Evolutionary conservation across 2,797 vertebrate species (phyloP), one percentile per base, ranked within the genome.

Genomic region (Pagetopsis macropterus): DNA sequence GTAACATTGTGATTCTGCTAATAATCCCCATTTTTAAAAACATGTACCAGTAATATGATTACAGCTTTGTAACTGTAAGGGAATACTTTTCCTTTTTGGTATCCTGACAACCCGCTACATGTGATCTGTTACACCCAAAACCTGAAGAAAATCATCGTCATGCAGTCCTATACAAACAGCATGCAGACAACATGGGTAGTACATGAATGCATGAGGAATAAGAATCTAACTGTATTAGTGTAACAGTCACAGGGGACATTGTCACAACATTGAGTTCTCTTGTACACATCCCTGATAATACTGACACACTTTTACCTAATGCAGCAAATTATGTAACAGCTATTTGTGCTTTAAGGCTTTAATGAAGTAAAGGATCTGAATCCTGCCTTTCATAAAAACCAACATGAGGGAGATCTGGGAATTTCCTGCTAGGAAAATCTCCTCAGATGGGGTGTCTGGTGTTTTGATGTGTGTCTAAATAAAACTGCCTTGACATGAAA

Each of bases 401-500:
- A 68, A 50, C 43, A 45, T 2, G 0, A 40, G 23, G 40, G 40
- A 70, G 59, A 78, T 66, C 12, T 52, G 48, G 41, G 66, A 54
- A 8, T 65, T 68, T 51, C 81, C 72, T 54, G 33, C 3, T 3
- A 46, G 67, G 67, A 71, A 6, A 23, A 49, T 19, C 67, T 67
- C 50, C 61, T 55, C 16, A 46, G 43, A 14, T 2, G 41, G 19
- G 16, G 9, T 51, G 62, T 62, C 50, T 75, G 57, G 4, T 31
- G 56, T 63, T 81, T 76, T 77, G 62, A 78, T 68, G 64, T 56
- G 54, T 8, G 19, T 54, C 64, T 76, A 70, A 80, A 80, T 61
- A 45, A 77, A 77, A 65, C 49, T 17, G n/a, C 15, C 9, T 17
- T 66, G 51, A 64, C 60, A 75, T 65, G 55, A 60, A 69, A 70